phyloP scores from a whole-genome alignment of 2,797 vertebrate genomes.

The Sebastes iracundus region DNA sequence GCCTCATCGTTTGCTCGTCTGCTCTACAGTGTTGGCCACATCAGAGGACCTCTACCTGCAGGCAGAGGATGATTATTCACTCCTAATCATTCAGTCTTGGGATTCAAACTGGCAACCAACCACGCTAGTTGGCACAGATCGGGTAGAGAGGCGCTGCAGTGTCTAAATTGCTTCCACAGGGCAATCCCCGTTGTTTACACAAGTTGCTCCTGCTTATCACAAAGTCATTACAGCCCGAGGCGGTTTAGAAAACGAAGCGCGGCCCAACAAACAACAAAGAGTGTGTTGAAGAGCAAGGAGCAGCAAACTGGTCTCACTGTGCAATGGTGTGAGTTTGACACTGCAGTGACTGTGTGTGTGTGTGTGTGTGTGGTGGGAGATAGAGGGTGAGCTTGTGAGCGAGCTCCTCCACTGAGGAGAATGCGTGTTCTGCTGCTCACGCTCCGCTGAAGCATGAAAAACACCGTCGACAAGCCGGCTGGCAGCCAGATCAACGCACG shows the following conservation, averaged over 20 bases:
- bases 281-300: slow-evolving; percentile 2
- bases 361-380: background rate
- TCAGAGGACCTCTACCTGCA: background rate
- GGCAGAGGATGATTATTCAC: slow-evolving; percentile 18
- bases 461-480: slow-evolving; percentile 39
- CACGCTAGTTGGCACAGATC: slow-evolving; percentile 15
- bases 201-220: slow-evolving; percentile 54
- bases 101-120: slow-evolving; percentile 34
- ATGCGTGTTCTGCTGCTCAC: slow-evolving; percentile 43
- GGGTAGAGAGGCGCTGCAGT: background rate
- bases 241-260: slow-evolving; percentile 34
- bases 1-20: too few species aligned
- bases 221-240: slow-evolving; percentile 60
- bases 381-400: background rate
- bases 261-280: slow-evolving; percentile 20
- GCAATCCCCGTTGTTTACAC: slow-evolving; percentile 55
- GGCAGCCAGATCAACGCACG: slow-evolving; percentile 28
- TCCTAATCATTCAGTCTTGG: slow-evolving; percentile 30
- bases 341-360: background rate
- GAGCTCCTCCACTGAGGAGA: slow-evolving; percentile 35
- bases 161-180: slow-evolving; percentile 57
- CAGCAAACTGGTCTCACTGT: slow-evolving; percentile 11
- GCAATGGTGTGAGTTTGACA: slow-evolving; percentile 26
- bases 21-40: too few species aligned
- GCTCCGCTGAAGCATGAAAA: slow-evolving; percentile 65